Percentiles rank a stretch among this genome's conserved stretches.
phyloP scores from a whole-genome alignment of 1,140 invertebrate genomes.

The Bombus breviceps region DNA sequence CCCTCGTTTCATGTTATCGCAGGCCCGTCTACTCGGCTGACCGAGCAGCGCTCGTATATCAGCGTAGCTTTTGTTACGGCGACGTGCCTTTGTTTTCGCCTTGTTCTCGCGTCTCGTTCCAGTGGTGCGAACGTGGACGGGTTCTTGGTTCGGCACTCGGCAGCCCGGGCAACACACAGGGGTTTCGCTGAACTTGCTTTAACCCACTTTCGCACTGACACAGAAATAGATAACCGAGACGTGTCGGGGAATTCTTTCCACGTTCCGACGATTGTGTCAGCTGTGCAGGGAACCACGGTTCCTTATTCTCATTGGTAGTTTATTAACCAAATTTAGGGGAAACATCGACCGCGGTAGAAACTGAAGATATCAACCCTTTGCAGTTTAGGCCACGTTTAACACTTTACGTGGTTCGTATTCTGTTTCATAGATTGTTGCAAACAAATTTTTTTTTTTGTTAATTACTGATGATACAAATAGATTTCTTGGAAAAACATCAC shows the following conservation, averaged over 20 bases:
- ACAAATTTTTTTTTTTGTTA: background rate
- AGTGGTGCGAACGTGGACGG: constrained; percentile 29
- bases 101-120: constrained; percentile 69
- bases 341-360: background rate
- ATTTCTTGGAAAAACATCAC: too few species aligned
- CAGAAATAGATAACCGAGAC: constrained; percentile 20
- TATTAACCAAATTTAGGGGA: background rate
- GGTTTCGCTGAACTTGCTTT: constrained; percentile 38
- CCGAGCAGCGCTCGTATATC: constrained; percentile 68
- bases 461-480: too few species aligned
- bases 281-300: background rate
- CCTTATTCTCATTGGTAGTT: background rate
- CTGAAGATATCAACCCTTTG: too few species aligned
- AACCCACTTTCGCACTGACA: constrained; percentile 36
- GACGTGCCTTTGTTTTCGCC: constrained; percentile 74
- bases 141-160: constrained; percentile 18
- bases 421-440: background rate
- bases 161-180: background rate
- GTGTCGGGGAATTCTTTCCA: constrained; percentile 21
- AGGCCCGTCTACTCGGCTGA: constrained; percentile 40
- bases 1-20: constrained; percentile 62
- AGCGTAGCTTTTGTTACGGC: constrained; percentile 69
- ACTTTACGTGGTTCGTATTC: too few species aligned
- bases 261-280: constrained; percentile 17
- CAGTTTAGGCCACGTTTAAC: too few species aligned